Evolutionary conservation across 2,888 invertebrate species (phyloP).

Genomic region (Chalcis sispes): DNA sequence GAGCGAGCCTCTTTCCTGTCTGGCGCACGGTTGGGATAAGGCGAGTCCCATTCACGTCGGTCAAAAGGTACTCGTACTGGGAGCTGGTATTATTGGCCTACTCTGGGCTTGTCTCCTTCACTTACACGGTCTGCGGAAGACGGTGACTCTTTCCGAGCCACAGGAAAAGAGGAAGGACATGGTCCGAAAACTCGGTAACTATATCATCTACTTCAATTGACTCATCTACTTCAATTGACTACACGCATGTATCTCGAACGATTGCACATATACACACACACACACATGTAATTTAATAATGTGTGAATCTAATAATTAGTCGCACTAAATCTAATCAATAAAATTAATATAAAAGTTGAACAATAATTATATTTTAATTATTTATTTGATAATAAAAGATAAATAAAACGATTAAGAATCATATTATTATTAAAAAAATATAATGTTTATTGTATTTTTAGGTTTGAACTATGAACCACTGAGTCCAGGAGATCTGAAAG

Average conservation of each 20-base stretch:
- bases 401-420: neutral
- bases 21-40: slow-evolving; percentile 83
- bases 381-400: no score
- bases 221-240: neutral
- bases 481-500: slow-evolving; percentile 78
- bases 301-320: no score
- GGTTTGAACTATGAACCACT: slow-evolving; percentile 80
- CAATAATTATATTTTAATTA: no score
- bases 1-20: slow-evolving; percentile 84
- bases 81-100: slow-evolving; percentile 85
- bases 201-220: neutral
- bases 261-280: no score
- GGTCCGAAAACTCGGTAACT: slow-evolving; percentile 67
- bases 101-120: slow-evolving; percentile 83
- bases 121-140: slow-evolving; percentile 82
- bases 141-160: slow-evolving; percentile 83
- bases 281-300: no score
- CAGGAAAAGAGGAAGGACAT: slow-evolving; percentile 75
- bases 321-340: no score
- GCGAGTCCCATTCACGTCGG: slow-evolving; percentile 81
- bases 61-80: slow-evolving; percentile 80
- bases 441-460: slow-evolving; percentile 68
- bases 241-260: no score
- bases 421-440: neutral
- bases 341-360: no score